phyloP scores from a whole-genome alignment of 2,888 invertebrate genomes.

The Oasisia sp. region DNA sequence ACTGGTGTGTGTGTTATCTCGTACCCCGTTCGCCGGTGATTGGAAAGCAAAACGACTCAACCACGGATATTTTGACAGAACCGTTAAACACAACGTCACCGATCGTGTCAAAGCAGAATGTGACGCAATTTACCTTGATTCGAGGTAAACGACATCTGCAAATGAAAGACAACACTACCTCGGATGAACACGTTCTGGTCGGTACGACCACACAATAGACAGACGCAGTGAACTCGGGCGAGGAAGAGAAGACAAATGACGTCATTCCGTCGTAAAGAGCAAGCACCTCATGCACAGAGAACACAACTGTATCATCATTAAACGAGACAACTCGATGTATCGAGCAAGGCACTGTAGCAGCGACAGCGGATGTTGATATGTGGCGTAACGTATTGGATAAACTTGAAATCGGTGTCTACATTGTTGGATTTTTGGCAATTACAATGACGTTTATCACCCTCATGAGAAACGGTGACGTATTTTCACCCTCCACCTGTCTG shows the following conservation, averaged over 20 bases:
- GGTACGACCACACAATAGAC: background rate
- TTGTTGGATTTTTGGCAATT: slow-evolving; percentile 33
- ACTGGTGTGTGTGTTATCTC: background rate
- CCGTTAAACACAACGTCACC: background rate
- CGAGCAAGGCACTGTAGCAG: background rate
- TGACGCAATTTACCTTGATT: background rate
- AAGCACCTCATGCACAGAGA: background rate
- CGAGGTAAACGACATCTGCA: background rate
- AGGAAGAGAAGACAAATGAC: background rate
- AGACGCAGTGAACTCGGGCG: background rate
- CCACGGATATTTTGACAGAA: background rate
- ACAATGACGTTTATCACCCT: slow-evolving; percentile 34
- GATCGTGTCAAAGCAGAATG: background rate
- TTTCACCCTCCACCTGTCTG: slow-evolving; percentile 32
- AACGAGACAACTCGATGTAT: background rate
- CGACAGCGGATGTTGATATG: background rate
- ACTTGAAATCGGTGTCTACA: slow-evolving; percentile 27
- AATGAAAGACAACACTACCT: background rate
- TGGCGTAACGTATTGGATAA: slow-evolving; percentile 21
- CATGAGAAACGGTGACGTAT: slow-evolving; percentile 21
- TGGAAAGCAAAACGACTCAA: background rate
- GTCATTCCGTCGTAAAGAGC: background rate
- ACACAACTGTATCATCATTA: background rate
- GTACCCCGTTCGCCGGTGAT: background rate
- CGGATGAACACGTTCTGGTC: background rate